These are phyloP conservation scores for Daphoenositta chrysoptera DNA, from an alignment of 2,113 vertebrate species.

Conservation along the genomic window DNA sequence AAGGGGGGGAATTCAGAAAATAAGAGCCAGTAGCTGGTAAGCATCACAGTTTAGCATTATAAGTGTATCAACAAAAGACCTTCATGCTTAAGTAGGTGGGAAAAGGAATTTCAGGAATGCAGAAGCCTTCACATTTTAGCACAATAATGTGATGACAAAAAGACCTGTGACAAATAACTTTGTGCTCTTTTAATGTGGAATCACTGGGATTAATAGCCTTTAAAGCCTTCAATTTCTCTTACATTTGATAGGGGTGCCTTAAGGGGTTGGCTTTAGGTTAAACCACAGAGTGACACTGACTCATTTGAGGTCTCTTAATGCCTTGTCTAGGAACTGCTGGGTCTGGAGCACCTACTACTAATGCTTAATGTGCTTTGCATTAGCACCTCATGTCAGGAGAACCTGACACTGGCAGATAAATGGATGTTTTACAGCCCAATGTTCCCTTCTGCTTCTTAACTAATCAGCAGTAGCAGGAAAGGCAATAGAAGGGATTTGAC, in stretches of 20 bases:
- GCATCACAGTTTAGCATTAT: not conserved
- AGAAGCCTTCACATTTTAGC: not conserved
- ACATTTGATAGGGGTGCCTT: not conserved
- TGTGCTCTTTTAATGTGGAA: not conserved
- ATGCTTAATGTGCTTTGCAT: conserved; percentile 51
- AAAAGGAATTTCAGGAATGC: conserved; percentile 5
- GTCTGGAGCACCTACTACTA: conserved; percentile 46
- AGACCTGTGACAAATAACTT: conserved; percentile 9
- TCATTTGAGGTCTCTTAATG: conserved; percentile 40
- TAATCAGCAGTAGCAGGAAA: conserved; percentile 31
- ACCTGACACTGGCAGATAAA: conserved; percentile 50
- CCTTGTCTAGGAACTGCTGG: conserved; percentile 28
- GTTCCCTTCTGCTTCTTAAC: conserved; percentile 38
- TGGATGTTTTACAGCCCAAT: not conserved
- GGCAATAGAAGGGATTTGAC: conserved; percentile 2
- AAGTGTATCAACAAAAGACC: not conserved
- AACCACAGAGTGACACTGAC: conserved; percentile 18
- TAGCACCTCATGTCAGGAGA: conserved; percentile 45
- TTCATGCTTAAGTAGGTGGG: not conserved
- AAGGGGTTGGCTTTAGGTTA: conserved; percentile 26
- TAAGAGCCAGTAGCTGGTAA: not conserved
- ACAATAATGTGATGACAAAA: not conserved
- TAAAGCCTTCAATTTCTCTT: conserved; percentile 32
- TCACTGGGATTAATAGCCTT: conserved; percentile 26
- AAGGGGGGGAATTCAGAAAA: not conserved